Evolutionary conservation across 2,113 vertebrate species (phyloP).

Genomic region (Corydoras maculifer): DNA sequence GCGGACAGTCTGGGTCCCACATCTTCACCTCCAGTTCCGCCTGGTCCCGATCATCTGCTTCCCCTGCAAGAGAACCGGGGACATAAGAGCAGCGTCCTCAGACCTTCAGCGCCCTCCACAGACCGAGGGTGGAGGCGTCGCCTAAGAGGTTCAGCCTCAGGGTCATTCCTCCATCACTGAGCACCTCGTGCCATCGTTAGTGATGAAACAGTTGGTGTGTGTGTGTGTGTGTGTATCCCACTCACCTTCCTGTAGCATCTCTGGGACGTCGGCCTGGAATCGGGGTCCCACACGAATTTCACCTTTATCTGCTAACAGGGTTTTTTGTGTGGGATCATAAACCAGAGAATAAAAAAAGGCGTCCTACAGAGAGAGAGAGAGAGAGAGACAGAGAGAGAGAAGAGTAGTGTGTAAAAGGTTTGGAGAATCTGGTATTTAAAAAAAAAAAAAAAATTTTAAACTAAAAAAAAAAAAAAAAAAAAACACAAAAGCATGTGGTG

Average conservation of each 20-base stretch:
- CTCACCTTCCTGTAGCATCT: constrained; percentile 88
- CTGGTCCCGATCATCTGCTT: constrained; percentile 90
- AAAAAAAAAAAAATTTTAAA: too few relatives aligned
- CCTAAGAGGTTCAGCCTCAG: too few relatives aligned
- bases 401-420: too few relatives aligned
- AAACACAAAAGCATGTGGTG: too few relatives aligned
- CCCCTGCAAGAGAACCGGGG: constrained; percentile 59
- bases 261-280: constrained; percentile 94
- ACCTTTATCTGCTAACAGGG: constrained; percentile 90
- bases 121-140: too few relatives aligned
- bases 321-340: constrained; percentile 95
- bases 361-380: constrained; percentile 65
- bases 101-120: too few relatives aligned
- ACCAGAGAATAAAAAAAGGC: constrained; percentile 96
- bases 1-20: constrained; percentile 94
- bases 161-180: too few relatives aligned
- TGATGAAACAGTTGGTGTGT: not conserved
- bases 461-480: too few relatives aligned
- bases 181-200: too few relatives aligned
- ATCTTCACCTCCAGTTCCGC: constrained; percentile 92
- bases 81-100: too few relatives aligned
- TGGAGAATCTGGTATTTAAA: too few relatives aligned
- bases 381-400: not conserved
- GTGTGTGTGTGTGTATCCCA: not conserved
- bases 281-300: constrained; percentile 95